Base-by-base conservation (phyloP, 2,888 invertebrate genomes). In the Polia nebulosa region DNA sequence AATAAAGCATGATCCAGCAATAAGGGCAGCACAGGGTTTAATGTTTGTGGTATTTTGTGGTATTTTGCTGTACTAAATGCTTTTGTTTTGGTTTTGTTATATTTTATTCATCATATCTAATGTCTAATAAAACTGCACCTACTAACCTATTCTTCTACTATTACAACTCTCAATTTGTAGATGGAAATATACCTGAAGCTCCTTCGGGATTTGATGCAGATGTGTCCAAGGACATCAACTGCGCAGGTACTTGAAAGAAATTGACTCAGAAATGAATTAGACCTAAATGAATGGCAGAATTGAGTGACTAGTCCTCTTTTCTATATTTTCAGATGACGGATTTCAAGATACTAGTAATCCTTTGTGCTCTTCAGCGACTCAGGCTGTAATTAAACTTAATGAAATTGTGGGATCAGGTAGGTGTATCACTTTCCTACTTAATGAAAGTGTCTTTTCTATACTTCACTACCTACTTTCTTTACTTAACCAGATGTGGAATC, bases 161-260 rank as follows among this genome's bases (percentile, higher is more conserved):
- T 44, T 29, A 62, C 62, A 41, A 63, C 45, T 63, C 63, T 63
- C 63, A 63, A 55, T 55, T 55, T 55, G 39, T 55, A 39, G 55
- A 55, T 51, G 45, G 56, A 56, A 56, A 56, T 56, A 51, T 57
- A 64, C 57, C 34, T 57, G 44, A 57, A 20, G 51, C 34, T 59
- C 44, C 49, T 59, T 60, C 60, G 51, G 56, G 41, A 64, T 44
- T 59, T 70, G 70, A 64, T 56, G 44, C 64, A 70, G 60, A 70
- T 64, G 64, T 56, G 60, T 60, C 60, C 59, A 64, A 64, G 55
- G 51, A 52, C 51, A 49, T 57, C 45, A 57, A 44, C 45, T 65
- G 58, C 52, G 34, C 44, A 58, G 51, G 44, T 52, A 58, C 34
- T 45, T 52, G 52, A 52, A 65, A 52, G 22, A 58, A 52, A 45